Percentiles rank a stretch among this genome's conserved stretches.
These are phyloP conservation scores for Berghia stephanieae DNA, from an alignment of 1,140 invertebrate species.

Conservation along the genomic window DNA sequence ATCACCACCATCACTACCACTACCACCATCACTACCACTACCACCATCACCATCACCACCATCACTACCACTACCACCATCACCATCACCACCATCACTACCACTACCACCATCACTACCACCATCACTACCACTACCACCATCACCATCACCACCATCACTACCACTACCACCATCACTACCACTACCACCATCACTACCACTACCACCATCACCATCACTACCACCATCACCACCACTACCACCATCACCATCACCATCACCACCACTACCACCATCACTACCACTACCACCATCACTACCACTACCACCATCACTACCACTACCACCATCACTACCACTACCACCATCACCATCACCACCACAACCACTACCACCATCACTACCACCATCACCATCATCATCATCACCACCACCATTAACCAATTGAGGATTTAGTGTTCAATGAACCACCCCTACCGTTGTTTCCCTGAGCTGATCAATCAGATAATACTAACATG, in stretches of 20 bases:
- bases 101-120: no score
- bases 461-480: no score
- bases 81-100: no score
- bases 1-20: no score
- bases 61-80: no score
- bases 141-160: neutral
- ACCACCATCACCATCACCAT: neutral
- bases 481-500: no score
- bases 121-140: no score
- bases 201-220: neutral
- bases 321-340: neutral
- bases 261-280: neutral
- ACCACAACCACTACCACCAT: neutral
- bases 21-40: no score
- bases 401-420: neutral
- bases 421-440: neutral
- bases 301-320: neutral
- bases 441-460: no score
- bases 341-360: neutral
- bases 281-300: neutral
- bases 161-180: neutral
- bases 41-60: no score
- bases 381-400: neutral
- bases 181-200: neutral
- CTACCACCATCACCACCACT: neutral